Evolutionary conservation across 2,797 vertebrate genomes (phyloP).

Genomic region (Chelmon rostratus): DNA sequence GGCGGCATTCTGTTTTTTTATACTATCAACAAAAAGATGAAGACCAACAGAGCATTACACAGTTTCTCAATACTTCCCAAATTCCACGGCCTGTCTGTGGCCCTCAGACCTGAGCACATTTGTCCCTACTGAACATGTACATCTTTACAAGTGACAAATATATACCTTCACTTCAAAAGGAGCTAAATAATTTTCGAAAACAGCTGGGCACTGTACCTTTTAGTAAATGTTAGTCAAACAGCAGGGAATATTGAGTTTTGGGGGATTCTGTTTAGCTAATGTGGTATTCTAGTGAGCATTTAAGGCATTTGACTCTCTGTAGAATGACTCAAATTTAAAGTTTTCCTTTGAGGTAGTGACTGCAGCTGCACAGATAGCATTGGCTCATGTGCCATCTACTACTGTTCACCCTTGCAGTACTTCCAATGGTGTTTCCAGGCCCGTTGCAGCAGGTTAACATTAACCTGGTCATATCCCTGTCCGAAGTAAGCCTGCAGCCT

Average conservation of each 20-base stretch:
- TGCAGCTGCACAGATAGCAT: neutral
- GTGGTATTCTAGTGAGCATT: neutral
- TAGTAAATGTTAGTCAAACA: neutral
- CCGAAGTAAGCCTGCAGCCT: neutral
- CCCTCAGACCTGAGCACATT: neutral
- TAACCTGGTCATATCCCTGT: neutral
- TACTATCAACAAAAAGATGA: constrained; percentile 1
- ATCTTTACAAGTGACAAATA: neutral
- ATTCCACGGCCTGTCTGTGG: neutral
- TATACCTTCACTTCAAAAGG: neutral
- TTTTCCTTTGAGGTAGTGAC: neutral
- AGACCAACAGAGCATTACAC: neutral
- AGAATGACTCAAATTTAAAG: no score
- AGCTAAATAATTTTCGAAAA: neutral
- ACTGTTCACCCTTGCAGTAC: neutral
- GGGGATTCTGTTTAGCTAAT: neutral
- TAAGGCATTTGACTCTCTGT: neutral
- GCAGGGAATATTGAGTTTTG: neutral
- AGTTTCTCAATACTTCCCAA: neutral
- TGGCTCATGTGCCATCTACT: neutral
- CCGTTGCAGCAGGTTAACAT: neutral
- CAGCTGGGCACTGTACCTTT: neutral
- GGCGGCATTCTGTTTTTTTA: neutral
- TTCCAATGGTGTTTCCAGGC: neutral
- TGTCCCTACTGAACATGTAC: neutral